Evolutionary conservation across 2,797 vertebrate genomes (phyloP), one percentile per base, ranked within the genome.

Genomic region (Sebastes melanostomus): DNA sequence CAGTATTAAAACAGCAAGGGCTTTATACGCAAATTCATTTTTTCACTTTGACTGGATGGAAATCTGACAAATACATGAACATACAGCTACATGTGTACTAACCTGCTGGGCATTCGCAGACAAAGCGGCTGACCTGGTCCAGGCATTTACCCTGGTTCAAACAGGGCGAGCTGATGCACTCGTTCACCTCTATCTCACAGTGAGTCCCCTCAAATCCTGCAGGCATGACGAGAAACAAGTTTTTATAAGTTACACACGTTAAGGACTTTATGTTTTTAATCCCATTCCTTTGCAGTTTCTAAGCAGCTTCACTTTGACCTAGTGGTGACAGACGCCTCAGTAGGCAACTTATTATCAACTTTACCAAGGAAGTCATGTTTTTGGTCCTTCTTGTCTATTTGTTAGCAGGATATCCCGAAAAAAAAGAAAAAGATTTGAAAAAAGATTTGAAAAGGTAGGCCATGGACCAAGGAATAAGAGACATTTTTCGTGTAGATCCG

Each of bases 51-150:
- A 36, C 2, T 38, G 0, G 8, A 36, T 16, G 13, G 60, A 29
- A 22, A 56, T 56, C 2, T 20, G 18, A 36, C 11, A 62, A 66
- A 60, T 8, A 12, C 1, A 38, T 6, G 29, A 63, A 65, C 2
- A 59, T 3, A 27, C 27, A 42, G 18, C 7, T 11, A n/a, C 29
- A 36, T 11, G 14, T 75, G 11, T 66, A 93, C 97, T 78, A 72
- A 98, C 98, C 98, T 91, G 97, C 96, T 36, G 96, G 97, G 84
- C 97, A 99, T 65, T 97, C 95, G 88, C 98, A 99, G 83, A 97
- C 89, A 59, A 98, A 99, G 73, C 95, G 95, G 84, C 96, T 97
- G 93, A 99, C 96, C 88, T 97, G 96, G 86, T 99, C 97, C 77
- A 95, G 90, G 88, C 98, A 99, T 85, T 94, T 95, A 18, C 98